Conservation (phyloP, 2,113 vertebrate genomes). For the Calidris pygmaea region DNA sequence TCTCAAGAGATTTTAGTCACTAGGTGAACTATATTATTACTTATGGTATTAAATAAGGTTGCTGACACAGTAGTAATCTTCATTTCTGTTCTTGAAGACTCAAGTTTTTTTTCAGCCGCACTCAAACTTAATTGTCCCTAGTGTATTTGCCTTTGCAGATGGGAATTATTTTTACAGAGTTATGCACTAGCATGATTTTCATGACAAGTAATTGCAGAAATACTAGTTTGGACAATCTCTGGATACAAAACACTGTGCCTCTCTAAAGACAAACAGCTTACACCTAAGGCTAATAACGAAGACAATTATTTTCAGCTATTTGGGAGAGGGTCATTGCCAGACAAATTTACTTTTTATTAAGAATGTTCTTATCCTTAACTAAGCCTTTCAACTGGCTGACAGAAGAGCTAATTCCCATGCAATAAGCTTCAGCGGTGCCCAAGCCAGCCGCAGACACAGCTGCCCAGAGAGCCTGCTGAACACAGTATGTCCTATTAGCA, state of each 20-base stretch:
- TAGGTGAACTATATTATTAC: neutral
- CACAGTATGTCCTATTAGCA: neutral
- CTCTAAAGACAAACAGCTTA: neutral
- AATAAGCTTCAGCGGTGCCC: neutral
- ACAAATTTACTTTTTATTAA: constrained; percentile 3
- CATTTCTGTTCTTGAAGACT: neutral
- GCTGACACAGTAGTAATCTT: constrained; percentile 19
- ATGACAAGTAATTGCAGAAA: neutral
- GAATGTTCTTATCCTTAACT: neutral
- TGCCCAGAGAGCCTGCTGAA: neutral
- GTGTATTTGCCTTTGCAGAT: neutral
- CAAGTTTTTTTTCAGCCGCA: neutral
- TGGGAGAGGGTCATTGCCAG: neutral
- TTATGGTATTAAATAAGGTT: constrained; percentile 38
- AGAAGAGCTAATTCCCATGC: neutral
- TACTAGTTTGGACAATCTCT: neutral
- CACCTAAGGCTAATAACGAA: neutral
- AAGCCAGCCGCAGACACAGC: neutral
- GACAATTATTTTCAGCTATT: neutral
- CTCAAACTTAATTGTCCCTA: neutral
- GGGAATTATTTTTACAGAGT: neutral
- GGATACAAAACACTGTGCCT: neutral
- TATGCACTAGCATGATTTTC: neutral
- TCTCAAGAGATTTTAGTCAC: neutral
- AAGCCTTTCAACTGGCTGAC: constrained; percentile 4